Evolutionary conservation across 2,888 invertebrate genomes (phyloP).

Genomic region (Caenorhabditis japonica): DNA sequence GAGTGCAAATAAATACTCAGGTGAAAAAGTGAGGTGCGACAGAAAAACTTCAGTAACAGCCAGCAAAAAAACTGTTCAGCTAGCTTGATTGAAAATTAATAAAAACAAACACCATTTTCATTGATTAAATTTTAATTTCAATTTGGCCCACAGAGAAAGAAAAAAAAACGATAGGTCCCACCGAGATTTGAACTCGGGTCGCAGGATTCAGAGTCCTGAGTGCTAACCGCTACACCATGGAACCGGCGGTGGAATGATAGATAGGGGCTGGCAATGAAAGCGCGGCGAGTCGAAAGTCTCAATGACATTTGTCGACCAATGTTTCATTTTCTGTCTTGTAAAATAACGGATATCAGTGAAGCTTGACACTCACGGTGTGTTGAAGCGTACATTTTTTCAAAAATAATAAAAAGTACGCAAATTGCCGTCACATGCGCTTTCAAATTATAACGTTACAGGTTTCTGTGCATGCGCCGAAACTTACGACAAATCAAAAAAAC

Average conservation of each 20-base stretch:
- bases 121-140: background rate
- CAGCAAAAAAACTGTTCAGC: background rate
- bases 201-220: conserved; percentile 69
- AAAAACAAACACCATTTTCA: conserved; percentile 1
- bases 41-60: no score
- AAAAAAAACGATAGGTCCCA: conserved; percentile 58
- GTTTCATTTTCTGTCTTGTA: no score
- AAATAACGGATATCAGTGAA: no score
- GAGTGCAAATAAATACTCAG: no score
- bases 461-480: no score
- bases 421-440: no score
- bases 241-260: conserved; percentile 26
- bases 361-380: no score
- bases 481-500: no score
- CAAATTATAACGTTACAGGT: no score
- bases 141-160: background rate
- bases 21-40: no score
- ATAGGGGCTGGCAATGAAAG: conserved; percentile 6
- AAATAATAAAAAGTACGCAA: no score
- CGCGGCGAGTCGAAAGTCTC: background rate
- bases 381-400: no score
- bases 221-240: conserved; percentile 70
- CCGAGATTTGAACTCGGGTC: conserved; percentile 69
- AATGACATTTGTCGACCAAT: background rate
- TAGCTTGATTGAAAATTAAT: background rate